Percentiles rank a stretch among this genome's conserved stretches.
Conservation (phyloP, 1,140 invertebrate genomes). For the Ceratina australensis region DNA sequence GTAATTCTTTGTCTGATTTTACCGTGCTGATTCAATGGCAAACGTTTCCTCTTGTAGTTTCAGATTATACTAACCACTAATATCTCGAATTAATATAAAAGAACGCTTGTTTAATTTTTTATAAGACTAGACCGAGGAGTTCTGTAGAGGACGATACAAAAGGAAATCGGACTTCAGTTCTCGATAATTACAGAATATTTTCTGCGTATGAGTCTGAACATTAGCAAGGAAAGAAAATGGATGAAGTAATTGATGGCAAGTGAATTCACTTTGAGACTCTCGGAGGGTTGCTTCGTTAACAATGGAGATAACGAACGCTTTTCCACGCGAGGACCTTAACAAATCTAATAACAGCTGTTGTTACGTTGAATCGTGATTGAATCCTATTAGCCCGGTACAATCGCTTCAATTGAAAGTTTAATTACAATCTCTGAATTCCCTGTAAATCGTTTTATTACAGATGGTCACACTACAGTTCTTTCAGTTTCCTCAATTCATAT, state of each 20-base stretch:
- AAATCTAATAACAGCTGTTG: constrained; percentile 8
- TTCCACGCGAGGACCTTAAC: background rate
- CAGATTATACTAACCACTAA: too few relatives aligned
- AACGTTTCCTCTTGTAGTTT: too few relatives aligned
- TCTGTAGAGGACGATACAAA: too few relatives aligned
- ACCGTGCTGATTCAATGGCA: too few relatives aligned
- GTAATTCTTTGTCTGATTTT: constrained; percentile 8
- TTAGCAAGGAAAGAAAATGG: background rate
- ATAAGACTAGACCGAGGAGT: too few relatives aligned
- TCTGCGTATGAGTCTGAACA: background rate
- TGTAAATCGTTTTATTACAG: too few relatives aligned
- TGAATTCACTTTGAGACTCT: background rate
- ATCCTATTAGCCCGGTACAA: background rate
- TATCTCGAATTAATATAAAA: too few relatives aligned
- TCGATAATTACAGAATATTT: background rate
- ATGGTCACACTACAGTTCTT: too few relatives aligned
- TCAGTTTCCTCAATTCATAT: too few relatives aligned
- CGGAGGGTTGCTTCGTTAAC: background rate
- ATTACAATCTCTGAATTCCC: too few relatives aligned
- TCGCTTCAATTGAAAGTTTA: too few relatives aligned
- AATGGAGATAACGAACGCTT: constrained; percentile 1
- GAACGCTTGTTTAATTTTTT: too few relatives aligned
- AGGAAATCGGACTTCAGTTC: background rate
- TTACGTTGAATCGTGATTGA: background rate
- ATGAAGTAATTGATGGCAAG: constrained; percentile 12